Evolutionary conservation across 2,113 vertebrate species (phyloP).

Genomic region (Motacilla alba): DNA sequence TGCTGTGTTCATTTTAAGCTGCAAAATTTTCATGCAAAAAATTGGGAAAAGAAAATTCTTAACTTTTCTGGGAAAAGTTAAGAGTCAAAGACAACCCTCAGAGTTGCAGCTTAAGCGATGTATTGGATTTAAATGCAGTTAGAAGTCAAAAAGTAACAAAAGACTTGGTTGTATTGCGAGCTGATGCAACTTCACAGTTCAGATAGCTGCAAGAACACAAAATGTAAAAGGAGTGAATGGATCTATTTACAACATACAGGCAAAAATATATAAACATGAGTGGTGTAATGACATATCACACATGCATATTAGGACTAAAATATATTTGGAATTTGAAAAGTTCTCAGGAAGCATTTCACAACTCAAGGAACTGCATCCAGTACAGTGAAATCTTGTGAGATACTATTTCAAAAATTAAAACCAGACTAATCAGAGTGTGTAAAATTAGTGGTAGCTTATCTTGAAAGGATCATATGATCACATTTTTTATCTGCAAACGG

Average conservation of each 20-base stretch:
- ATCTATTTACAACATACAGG: background rate
- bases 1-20: background rate
- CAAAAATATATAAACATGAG: background rate
- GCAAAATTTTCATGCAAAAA: background rate
- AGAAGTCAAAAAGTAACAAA: background rate
- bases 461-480: background rate
- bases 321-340: background rate
- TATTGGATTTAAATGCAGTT: background rate
- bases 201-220: background rate
- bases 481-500: background rate
- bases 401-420: background rate
- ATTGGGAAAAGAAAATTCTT: background rate
- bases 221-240: background rate
- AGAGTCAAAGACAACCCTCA: background rate
- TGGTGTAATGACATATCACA: background rate
- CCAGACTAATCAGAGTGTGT: background rate
- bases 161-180: background rate
- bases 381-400: background rate
- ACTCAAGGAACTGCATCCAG: background rate
- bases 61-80: background rate
- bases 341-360: background rate
- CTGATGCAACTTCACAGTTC: background rate
- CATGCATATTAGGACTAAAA: background rate
- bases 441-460: constrained; percentile 25
- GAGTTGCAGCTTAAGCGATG: background rate